Conservation (phyloP, 1,140 invertebrate genomes). For the Mylabris phalerata region DNA sequence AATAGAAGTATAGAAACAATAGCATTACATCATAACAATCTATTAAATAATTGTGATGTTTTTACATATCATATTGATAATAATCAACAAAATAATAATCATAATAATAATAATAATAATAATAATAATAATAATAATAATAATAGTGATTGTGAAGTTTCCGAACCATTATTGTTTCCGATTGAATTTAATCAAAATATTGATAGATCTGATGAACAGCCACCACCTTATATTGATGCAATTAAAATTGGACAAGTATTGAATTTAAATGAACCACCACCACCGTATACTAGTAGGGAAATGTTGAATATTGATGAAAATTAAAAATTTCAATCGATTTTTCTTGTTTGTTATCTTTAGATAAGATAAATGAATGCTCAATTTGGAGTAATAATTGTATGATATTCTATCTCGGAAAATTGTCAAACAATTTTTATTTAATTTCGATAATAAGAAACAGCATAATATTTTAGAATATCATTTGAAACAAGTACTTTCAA, state of each 20-base stretch:
- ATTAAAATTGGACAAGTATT: constrained; percentile 11
- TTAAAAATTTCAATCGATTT: too few species aligned
- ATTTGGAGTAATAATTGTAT: too few species aligned
- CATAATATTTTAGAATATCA: too few species aligned
- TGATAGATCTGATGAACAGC: constrained; percentile 24
- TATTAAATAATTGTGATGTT: constrained; percentile 13
- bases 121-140: constrained; percentile 19
- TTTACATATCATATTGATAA: constrained; percentile 19
- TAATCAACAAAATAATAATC: constrained; percentile 11
- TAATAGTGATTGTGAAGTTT: constrained; percentile 29
- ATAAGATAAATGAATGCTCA: too few species aligned
- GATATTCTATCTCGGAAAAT: too few species aligned
- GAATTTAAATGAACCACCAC: constrained; percentile 32
- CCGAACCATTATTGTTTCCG: constrained; percentile 29
- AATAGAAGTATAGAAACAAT: background rate
- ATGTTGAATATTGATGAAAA: constrained; percentile 15
- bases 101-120: constrained; percentile 22
- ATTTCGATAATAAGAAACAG: too few species aligned
- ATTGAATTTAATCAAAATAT: constrained; percentile 2
- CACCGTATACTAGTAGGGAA: constrained; percentile 37
- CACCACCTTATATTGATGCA: constrained; percentile 36
- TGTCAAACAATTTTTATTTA: too few species aligned
- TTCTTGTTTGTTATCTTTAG: too few species aligned
- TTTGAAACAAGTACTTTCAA: too few species aligned
- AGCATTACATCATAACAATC: background rate